These are phyloP conservation scores for Lycia hirtaria DNA, from an alignment of 2,888 invertebrate species.

Conservation along the genomic window DNA sequence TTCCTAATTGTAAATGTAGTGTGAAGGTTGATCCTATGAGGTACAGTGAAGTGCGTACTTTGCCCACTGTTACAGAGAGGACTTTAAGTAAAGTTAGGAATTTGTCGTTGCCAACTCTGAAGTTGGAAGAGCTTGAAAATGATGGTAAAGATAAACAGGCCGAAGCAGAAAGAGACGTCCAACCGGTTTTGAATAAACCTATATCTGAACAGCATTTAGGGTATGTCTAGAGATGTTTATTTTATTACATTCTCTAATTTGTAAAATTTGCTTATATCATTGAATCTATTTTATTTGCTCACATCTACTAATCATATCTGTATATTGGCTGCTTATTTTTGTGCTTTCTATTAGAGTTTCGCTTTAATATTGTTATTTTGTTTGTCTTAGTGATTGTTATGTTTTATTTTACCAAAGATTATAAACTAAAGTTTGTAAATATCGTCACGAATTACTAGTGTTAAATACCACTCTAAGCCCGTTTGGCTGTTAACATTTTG, in stretches of 20 bases:
- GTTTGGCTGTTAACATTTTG: constrained; percentile 51
- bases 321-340: constrained; percentile 57
- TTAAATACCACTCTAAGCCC: constrained; percentile 65
- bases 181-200: constrained; percentile 63
- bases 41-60: constrained; percentile 69
- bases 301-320: constrained; percentile 47
- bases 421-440: constrained; percentile 35
- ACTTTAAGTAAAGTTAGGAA: constrained; percentile 70
- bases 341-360: constrained; percentile 46
- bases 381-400: constrained; percentile 31
- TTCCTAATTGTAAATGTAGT: constrained; percentile 78
- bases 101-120: constrained; percentile 76
- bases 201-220: constrained; percentile 85
- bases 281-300: constrained; percentile 45
- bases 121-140: constrained; percentile 69
- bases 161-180: constrained; percentile 68
- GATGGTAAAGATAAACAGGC: constrained; percentile 56
- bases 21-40: constrained; percentile 59
- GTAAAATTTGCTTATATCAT: constrained; percentile 18
- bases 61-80: constrained; percentile 68
- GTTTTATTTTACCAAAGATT: constrained; percentile 43
- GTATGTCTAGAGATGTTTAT: constrained; percentile 83
- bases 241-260: constrained; percentile 6
- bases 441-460: constrained; percentile 58
- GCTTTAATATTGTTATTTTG: constrained; percentile 41